Conservation (phyloP, 2,113 vertebrate species). For the Pungitius pungitius region DNA sequence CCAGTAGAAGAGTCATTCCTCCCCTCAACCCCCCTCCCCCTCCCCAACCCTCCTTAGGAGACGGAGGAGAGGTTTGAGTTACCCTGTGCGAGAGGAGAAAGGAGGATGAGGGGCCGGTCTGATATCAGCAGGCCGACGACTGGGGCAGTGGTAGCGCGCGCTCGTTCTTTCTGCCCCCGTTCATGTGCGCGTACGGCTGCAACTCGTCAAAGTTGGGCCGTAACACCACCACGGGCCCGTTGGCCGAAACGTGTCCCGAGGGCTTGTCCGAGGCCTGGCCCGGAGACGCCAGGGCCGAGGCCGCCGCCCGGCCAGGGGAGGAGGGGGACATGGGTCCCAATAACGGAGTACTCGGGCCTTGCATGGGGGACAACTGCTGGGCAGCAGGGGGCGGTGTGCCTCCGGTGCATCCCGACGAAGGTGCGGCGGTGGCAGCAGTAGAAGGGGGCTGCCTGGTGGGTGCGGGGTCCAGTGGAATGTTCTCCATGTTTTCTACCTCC, state of each 20-base stretch:
- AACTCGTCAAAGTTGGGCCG: conserved; percentile 92
- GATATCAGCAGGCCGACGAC: conserved; percentile 97
- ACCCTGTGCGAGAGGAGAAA: conserved; percentile 70
- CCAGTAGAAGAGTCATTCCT: conserved; percentile 84
- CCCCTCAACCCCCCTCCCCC: conserved; percentile 32
- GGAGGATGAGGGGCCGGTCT: conserved; percentile 50
- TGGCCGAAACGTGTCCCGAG: conserved; percentile 89
- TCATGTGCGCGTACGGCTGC: conserved; percentile 98
- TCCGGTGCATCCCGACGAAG: conserved; percentile 57
- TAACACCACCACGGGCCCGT: conserved; percentile 89
- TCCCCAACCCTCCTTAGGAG: conserved; percentile 47
- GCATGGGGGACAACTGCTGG: conserved; percentile 70
- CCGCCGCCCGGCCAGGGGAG: conserved; percentile 47
- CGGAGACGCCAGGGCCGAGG: conserved; percentile 67
- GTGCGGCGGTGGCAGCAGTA: conserved; percentile 30
- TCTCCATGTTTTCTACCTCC: conserved; percentile 97
- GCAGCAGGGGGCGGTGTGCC: conserved; percentile 56
- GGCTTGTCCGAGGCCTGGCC: conserved; percentile 83
- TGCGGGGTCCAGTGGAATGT: conserved; percentile 93
- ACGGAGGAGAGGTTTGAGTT: conserved; percentile 61
- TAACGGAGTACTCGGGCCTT: conserved; percentile 68
- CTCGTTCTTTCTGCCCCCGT: conserved; percentile 95
- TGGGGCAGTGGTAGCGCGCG: conserved; percentile 94
- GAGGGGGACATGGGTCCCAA: conserved; percentile 68
- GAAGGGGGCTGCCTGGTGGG: conserved; percentile 84